Evolutionary conservation across 1,140 invertebrate species (phyloP).

Genomic region (Carposina sasakii): DNA sequence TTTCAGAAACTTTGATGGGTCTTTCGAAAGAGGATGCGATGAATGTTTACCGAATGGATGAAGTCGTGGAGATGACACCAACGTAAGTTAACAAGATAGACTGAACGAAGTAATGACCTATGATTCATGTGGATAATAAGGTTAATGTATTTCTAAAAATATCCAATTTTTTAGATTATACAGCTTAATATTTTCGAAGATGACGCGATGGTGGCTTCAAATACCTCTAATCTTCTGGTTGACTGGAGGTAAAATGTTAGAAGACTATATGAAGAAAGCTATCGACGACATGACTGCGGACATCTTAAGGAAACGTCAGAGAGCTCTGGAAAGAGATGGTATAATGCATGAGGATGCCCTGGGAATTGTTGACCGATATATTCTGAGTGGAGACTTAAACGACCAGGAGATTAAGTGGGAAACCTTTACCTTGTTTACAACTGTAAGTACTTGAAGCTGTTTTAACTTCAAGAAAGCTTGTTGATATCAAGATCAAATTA

Average conservation of each 20-base stretch:
- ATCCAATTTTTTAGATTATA: constrained; percentile 38
- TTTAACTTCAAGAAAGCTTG: no score
- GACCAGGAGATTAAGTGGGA: constrained; percentile 38
- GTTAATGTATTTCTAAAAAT: not conserved
- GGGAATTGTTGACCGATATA: constrained; percentile 42
- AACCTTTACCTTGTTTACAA: constrained; percentile 48
- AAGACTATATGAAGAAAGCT: constrained; percentile 24
- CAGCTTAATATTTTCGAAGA: constrained; percentile 38
- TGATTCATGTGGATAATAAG: not conserved
- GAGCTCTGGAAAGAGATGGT: constrained; percentile 13
- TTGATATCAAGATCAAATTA: no score
- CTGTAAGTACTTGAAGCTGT: constrained; percentile 35
- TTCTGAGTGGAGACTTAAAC: constrained; percentile 30
- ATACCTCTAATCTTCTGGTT: constrained; percentile 42
- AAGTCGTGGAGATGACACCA: constrained; percentile 36
- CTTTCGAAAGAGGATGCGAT: constrained; percentile 41
- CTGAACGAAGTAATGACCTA: no score
- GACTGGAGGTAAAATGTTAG: constrained; percentile 20
- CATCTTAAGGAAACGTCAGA: constrained; percentile 33
- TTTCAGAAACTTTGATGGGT: constrained; percentile 55
- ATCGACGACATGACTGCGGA: constrained; percentile 34
- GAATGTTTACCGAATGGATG: constrained; percentile 31
- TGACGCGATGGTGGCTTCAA: constrained; percentile 53
- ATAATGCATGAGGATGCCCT: constrained; percentile 21
- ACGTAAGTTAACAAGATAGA: no score